Evolutionary conservation across 2,113 vertebrate species (phyloP).

Genomic region (Agapornis roseicollis): DNA sequence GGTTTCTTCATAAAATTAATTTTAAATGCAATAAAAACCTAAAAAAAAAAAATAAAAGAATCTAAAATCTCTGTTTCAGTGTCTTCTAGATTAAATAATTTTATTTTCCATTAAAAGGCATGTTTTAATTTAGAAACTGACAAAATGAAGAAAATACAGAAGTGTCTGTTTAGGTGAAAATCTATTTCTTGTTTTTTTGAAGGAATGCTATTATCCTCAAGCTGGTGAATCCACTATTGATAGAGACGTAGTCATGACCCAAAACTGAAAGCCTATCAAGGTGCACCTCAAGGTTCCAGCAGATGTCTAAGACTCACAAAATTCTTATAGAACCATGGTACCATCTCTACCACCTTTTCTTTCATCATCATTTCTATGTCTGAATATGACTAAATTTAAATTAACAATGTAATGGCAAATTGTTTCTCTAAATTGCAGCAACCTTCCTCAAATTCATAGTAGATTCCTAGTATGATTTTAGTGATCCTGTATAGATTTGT

Average conservation of each 20-base stretch:
- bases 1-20: not conserved
- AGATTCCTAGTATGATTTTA: not conserved
- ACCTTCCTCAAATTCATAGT: not conserved
- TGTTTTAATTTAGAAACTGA: not conserved
- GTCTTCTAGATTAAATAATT: not conserved
- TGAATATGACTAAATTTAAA: not conserved
- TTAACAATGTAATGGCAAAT: fast-evolving
- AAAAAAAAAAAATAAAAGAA: not conserved
- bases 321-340: not conserved
- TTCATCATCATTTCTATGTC: not conserved
- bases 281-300: not conserved
- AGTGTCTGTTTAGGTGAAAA: not conserved
- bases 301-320: not conserved
- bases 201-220: not conserved
- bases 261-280: not conserved
- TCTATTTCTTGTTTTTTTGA: not conserved
- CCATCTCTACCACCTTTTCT: not conserved
- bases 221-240: not conserved
- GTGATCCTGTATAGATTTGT: not conserved
- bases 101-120: not conserved
- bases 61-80: not conserved
- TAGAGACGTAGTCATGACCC: not conserved
- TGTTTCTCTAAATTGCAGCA: not conserved
- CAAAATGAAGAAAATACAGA: not conserved
- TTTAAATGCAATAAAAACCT: not conserved